Evolutionary conservation across 2,888 invertebrate genomes (phyloP).

Genomic region (Coelinius sp.): DNA sequence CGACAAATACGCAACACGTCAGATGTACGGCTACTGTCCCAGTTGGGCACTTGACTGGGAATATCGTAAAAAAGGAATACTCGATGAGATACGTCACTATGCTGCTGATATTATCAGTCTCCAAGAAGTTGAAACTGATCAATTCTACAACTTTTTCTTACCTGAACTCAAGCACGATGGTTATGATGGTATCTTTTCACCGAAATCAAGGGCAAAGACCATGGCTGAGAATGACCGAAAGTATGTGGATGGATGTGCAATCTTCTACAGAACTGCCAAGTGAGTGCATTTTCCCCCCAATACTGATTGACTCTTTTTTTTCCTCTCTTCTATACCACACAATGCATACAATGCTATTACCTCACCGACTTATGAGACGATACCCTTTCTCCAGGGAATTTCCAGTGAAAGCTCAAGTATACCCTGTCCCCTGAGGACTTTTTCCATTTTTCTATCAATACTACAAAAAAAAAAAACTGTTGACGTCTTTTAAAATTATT

Average conservation of each 20-base stretch:
- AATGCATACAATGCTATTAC: conserved; percentile 2
- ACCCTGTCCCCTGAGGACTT: conserved; percentile 36
- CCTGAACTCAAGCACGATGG: conserved; percentile 94
- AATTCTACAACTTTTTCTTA: conserved; percentile 96
- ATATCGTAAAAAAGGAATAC: conserved; percentile 96
- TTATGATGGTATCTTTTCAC: conserved; percentile 96
- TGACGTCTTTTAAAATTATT: not conserved
- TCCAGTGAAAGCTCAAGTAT: not conserved
- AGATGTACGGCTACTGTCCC: conserved; percentile 99
- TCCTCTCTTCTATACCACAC: not conserved
- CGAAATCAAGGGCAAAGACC: conserved; percentile 97
- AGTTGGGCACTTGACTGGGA: conserved; percentile 99
- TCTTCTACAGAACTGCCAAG: conserved; percentile 96
- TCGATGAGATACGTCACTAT: conserved; percentile 96
- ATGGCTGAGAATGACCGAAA: conserved; percentile 97
- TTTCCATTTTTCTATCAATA: conserved; percentile 41
- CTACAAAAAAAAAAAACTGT: not conserved
- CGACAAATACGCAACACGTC: conserved; percentile 98
- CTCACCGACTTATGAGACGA: not conserved
- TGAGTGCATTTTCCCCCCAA: conserved; percentile 71
- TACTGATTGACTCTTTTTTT: conserved; percentile 13
- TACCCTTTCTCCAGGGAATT: conserved; percentile 6
- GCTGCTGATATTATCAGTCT: conserved; percentile 97
- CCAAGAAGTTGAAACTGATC: conserved; percentile 99
- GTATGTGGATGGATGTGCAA: conserved; percentile 99